Percentiles rank a stretch among this genome's conserved stretches.
Evolutionary conservation across 2,888 invertebrate genomes (phyloP).

Genomic region (Pardosa pseudoannulata): DNA sequence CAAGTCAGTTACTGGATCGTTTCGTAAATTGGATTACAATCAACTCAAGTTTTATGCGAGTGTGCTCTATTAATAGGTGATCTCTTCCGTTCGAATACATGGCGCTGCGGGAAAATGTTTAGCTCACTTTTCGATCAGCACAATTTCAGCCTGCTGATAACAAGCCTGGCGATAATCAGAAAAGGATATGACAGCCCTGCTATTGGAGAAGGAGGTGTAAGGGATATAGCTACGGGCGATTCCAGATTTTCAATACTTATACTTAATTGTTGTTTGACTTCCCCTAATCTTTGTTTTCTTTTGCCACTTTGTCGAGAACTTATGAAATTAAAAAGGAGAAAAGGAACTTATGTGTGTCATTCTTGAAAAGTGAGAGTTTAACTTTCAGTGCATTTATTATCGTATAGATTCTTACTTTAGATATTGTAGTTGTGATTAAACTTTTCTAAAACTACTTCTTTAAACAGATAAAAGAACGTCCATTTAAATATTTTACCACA

Average conservation of each 20-base stretch:
- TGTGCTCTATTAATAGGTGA: slow-evolving; percentile 70
- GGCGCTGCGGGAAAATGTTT: slow-evolving; percentile 61
- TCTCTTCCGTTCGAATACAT: slow-evolving; percentile 47
- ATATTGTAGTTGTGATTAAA: no score
- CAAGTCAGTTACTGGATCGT: slow-evolving; percentile 50
- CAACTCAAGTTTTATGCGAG: slow-evolving; percentile 71
- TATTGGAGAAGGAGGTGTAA: background rate
- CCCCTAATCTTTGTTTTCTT: slow-evolving; percentile 56
- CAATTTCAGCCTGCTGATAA: slow-evolving; percentile 62
- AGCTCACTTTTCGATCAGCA: slow-evolving; percentile 66
- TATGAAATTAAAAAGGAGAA: slow-evolving; percentile 35
- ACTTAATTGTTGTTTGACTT: slow-evolving; percentile 68
- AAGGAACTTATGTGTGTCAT: background rate
- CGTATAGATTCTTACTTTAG: no score
- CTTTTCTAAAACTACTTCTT: no score
- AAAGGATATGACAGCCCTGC: slow-evolving; percentile 62
- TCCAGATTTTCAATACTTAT: slow-evolving; percentile 60
- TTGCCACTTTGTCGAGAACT: background rate
- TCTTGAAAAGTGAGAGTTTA: background rate
- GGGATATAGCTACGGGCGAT: slow-evolving; percentile 28
- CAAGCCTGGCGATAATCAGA: slow-evolving; percentile 60
- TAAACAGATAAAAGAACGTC: no score
- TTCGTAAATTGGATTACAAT: slow-evolving; percentile 72
- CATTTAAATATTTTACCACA: no score
- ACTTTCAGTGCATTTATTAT: no score